These are phyloP conservation scores for Pyrochroa serraticornis DNA, from an alignment of 2,888 invertebrate species.

Conservation along the genomic window DNA sequence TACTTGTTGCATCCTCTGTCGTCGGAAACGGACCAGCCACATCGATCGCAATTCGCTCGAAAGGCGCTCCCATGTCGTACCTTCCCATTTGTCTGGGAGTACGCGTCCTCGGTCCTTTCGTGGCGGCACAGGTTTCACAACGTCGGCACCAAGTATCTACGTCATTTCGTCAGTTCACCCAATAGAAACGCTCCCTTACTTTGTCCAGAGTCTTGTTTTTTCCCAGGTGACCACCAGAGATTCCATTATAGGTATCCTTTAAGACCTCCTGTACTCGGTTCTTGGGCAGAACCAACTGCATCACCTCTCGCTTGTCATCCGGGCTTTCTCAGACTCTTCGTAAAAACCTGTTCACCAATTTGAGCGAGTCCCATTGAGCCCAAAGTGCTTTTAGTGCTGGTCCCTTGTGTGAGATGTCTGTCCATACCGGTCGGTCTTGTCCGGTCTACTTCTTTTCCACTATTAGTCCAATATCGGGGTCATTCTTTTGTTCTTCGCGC, in stretches of 20 bases:
- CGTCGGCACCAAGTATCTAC: background rate
- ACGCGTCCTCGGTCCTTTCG: background rate
- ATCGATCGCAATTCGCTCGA: slow-evolving; percentile 35
- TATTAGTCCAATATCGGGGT: background rate
- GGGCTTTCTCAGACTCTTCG: background rate
- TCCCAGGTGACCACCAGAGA: slow-evolving; percentile 1
- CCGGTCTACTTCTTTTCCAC: background rate
- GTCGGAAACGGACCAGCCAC: slow-evolving; percentile 34
- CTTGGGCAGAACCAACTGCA: background rate
- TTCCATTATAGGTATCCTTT: background rate
- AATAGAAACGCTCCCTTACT: background rate
- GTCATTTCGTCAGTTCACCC: background rate
- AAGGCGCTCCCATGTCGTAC: slow-evolving; percentile 32
- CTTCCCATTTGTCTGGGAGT: background rate
- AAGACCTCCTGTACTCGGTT: background rate
- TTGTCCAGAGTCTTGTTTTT: background rate
- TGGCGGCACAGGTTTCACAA: background rate
- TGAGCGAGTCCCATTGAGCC: slow-evolving; percentile 13
- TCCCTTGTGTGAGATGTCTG: background rate
- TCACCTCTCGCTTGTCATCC: background rate
- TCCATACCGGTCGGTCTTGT: background rate
- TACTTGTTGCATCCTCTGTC: slow-evolving; percentile 19
- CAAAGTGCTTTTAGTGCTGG: slow-evolving; percentile 10
- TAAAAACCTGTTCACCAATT: too few relatives aligned
- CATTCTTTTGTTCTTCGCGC: background rate